Conservation (phyloP, 2,797 vertebrate species). For the Poecilia velifera region DNA sequence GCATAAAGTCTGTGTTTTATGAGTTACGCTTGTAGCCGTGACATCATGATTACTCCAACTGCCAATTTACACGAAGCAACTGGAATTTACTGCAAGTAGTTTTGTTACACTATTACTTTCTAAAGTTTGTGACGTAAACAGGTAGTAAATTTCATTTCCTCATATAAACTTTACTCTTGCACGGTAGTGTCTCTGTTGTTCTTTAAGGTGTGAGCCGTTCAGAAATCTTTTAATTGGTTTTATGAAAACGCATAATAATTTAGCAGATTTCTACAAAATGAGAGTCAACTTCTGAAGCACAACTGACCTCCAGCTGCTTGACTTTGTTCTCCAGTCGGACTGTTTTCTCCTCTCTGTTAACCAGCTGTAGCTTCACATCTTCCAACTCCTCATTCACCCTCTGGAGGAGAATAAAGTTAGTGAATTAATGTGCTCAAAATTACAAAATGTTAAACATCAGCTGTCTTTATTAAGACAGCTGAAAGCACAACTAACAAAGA, state of each 20-base stretch:
- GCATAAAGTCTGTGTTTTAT: slow-evolving; percentile 56
- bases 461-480: neutral
- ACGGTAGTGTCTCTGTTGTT: neutral
- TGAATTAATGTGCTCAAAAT: neutral
- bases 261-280: neutral
- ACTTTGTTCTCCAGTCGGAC: slow-evolving; percentile 75
- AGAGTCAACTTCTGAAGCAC: neutral
- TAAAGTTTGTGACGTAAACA: neutral
- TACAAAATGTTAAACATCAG: neutral
- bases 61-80: slow-evolving; percentile 27
- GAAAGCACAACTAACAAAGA: neutral
- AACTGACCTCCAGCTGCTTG: slow-evolving; percentile 82
- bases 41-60: slow-evolving; percentile 50
- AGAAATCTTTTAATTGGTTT: neutral
- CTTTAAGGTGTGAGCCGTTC: neutral
- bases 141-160: slow-evolving; percentile 13
- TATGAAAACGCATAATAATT: neutral
- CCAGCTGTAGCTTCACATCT: slow-evolving; percentile 78
- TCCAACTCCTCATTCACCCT: slow-evolving; percentile 79
- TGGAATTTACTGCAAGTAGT: slow-evolving; percentile 3
- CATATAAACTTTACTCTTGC: neutral
- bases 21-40: slow-evolving; percentile 52
- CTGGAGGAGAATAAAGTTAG: slow-evolving; percentile 65
- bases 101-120: neutral
- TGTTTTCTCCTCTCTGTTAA: slow-evolving; percentile 69